These are phyloP conservation scores for Naso thynnoides DNA, from an alignment of 2,797 vertebrate genomes.

Conservation along the genomic window DNA sequence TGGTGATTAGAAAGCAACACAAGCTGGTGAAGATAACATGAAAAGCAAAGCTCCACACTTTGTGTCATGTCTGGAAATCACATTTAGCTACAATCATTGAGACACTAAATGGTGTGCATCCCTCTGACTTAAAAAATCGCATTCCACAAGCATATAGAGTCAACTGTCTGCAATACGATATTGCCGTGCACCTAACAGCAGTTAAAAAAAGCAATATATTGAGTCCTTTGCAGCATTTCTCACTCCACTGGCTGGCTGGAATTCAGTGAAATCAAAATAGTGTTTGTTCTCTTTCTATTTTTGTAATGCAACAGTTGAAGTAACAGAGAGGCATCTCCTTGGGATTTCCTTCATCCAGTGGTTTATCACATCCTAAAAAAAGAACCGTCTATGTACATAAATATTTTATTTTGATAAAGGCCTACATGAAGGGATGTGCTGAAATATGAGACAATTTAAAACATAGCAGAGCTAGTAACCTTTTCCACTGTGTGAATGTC, in stretches of 20 bases:
- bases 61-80: slow-evolving; percentile 3
- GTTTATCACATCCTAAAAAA: neutral
- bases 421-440: neutral
- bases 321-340: neutral
- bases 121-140: neutral
- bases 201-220: neutral
- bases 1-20: slow-evolving; percentile 80
- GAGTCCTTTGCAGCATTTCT: neutral
- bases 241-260: too few species aligned
- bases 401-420: neutral
- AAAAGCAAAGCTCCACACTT: neutral
- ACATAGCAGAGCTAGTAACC: slow-evolving; percentile 9
- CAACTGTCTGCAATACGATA: neutral
- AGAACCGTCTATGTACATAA: neutral
- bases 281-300: neutral
- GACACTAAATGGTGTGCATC: neutral
- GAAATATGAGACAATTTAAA: neutral
- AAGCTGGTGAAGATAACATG: neutral
- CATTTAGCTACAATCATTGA: neutral
- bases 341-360: neutral
- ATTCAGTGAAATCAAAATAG: neutral
- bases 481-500: too few species aligned
- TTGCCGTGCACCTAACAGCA: neutral
- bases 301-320: neutral
- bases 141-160: neutral